Percentiles rank a stretch among this genome's conserved stretches.
Evolutionary conservation across 2,113 vertebrate species (phyloP).

Genomic region (Pao palembangensis): DNA sequence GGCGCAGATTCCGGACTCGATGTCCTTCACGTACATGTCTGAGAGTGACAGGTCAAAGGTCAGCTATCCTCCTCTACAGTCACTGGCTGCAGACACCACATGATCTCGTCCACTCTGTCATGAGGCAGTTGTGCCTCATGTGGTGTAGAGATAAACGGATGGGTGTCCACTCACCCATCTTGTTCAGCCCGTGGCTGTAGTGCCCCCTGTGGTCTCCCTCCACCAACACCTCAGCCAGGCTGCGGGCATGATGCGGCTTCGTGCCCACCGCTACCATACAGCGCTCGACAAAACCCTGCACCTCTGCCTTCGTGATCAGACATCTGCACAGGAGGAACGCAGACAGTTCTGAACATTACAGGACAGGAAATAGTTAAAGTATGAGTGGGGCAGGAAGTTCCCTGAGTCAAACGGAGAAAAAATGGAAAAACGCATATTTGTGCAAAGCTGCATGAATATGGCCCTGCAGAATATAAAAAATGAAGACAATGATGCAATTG

Average conservation of each 20-base stretch:
- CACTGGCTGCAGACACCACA: no score
- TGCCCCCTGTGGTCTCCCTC: conserved; percentile 76
- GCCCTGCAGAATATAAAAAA: no score
- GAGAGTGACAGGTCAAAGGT: background rate
- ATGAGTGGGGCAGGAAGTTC: no score
- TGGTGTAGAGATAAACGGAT: no score
- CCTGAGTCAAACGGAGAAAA: no score
- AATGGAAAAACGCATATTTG: no score
- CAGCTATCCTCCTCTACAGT: no score
- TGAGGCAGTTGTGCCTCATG: no score
- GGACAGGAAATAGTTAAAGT: background rate
- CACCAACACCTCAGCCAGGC: conserved; percentile 75
- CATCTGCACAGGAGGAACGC: conserved; percentile 53
- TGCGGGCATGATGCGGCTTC: conserved; percentile 64
- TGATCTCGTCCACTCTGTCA: no score
- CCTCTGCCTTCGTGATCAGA: conserved; percentile 64
- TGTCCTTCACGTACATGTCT: conserved; percentile 79
- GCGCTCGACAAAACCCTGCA: conserved; percentile 71
- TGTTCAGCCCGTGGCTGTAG: conserved; percentile 79
- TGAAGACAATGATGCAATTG: no score
- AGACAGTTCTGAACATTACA: background rate
- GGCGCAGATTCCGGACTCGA: conserved; percentile 68
- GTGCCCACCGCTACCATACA: conserved; percentile 68
- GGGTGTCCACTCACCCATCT: conserved; percentile 64
- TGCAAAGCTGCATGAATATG: no score